Conservation (phyloP, 2,888 invertebrate genomes). For the Eristalis arbustorum region DNA sequence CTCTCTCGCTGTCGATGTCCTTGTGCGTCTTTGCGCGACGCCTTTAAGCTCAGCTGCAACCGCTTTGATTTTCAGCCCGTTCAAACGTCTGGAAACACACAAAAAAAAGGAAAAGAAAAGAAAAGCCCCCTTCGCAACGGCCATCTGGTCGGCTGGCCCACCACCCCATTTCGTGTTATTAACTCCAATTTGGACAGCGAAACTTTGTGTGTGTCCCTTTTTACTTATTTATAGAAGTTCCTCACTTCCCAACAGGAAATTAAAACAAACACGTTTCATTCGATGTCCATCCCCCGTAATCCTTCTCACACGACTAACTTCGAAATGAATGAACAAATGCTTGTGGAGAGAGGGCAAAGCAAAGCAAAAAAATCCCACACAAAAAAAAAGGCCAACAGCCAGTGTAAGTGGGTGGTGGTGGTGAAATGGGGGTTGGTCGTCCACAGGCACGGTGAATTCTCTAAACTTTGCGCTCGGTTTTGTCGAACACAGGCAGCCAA, state of each 20-base stretch:
- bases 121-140: neutral
- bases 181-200: neutral
- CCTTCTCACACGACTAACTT: constrained; percentile 4
- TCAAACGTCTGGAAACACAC: neutral
- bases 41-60: neutral
- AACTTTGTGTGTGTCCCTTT: neutral
- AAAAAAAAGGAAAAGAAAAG: too few species aligned
- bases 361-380: too few species aligned
- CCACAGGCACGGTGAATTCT: neutral
- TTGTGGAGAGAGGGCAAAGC: neutral
- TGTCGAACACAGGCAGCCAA: neutral
- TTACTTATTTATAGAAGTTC: neutral
- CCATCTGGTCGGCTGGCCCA: neutral
- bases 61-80: neutral
- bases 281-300: constrained; percentile 2
- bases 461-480: neutral
- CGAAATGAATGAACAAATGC: neutral
- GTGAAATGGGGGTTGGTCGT: neutral
- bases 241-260: neutral
- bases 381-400: neutral
- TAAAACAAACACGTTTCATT: constrained; percentile 3
- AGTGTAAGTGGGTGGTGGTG: neutral
- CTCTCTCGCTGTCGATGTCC: neutral
- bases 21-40: neutral
- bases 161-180: neutral